Percentiles rank a stretch among this genome's conserved stretches.
These are phyloP conservation scores for Caranx melampygus DNA, from an alignment of 2,113 vertebrate species.

Conservation along the genomic window DNA sequence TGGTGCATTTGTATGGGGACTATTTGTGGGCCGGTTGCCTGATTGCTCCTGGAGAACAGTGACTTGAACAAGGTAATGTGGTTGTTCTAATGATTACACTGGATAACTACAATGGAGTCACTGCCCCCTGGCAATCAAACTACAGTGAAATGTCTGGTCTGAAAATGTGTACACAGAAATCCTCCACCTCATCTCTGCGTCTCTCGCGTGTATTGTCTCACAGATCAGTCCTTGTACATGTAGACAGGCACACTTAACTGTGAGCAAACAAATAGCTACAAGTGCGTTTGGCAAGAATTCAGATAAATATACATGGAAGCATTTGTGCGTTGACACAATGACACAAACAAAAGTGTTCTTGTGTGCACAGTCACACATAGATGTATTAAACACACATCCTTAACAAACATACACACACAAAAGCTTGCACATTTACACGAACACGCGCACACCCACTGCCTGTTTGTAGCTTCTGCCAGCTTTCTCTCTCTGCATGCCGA, in stretches of 20 bases:
- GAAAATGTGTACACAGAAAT: slow-evolving; percentile 49
- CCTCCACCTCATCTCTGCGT: slow-evolving; percentile 31
- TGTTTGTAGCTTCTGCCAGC: slow-evolving; percentile 68
- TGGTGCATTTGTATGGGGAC: slow-evolving; percentile 60
- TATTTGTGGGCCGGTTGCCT: slow-evolving; percentile 59
- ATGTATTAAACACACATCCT: slow-evolving; percentile 38
- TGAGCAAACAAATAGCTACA: slow-evolving; percentile 58
- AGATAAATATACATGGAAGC: slow-evolving; percentile 63
- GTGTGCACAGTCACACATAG: slow-evolving; percentile 33
- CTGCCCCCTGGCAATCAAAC: slow-evolving; percentile 49
- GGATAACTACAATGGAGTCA: slow-evolving; percentile 51
- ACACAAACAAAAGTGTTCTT: slow-evolving; percentile 54
- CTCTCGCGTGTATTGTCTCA: slow-evolving; percentile 28
- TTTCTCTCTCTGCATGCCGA: slow-evolving; percentile 67
- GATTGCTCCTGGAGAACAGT: slow-evolving; percentile 63
- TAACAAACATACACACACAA: slow-evolving; percentile 13
- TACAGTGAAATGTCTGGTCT: slow-evolving; percentile 59
- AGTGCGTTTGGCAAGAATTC: slow-evolving; percentile 63
- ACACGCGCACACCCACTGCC: slow-evolving; percentile 39
- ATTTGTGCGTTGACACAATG: slow-evolving; percentile 48
- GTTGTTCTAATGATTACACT: slow-evolving; percentile 59
- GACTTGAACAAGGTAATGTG: slow-evolving; percentile 57
- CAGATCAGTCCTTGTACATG: slow-evolving; percentile 37
- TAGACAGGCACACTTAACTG: slow-evolving; percentile 42
- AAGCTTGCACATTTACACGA: slow-evolving; percentile 14